phyloP scores from a whole-genome alignment of 2,888 invertebrate genomes.

The Macaria notata region DNA sequence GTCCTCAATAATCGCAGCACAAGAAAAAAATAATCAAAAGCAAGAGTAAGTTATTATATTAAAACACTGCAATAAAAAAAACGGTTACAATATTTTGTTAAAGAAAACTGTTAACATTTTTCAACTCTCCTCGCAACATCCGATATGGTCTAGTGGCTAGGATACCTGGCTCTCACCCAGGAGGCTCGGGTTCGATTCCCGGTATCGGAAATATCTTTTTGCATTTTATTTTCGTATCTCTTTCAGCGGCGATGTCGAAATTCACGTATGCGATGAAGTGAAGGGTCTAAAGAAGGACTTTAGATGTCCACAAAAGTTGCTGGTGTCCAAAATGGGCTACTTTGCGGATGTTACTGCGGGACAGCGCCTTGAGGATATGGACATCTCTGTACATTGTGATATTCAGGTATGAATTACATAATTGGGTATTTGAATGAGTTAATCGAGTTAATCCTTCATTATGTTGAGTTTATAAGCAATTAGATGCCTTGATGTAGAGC shows the following conservation, averaged over 20 bases:
- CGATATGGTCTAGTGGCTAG: constrained; percentile 86
- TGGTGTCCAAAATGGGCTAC: constrained; percentile 96
- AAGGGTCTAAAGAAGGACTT: constrained; percentile 95
- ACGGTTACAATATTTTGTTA: neutral
- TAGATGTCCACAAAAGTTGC: constrained; percentile 91
- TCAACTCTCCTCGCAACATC: constrained; percentile 34
- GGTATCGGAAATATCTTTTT: constrained; percentile 74
- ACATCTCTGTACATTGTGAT: constrained; percentile 98
- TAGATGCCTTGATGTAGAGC: too few relatives aligned
- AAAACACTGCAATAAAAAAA: neutral
- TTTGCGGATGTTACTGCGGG: constrained; percentile 94
- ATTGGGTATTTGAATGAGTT: too few relatives aligned
- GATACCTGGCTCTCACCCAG: constrained; percentile 88
- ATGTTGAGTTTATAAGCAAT: too few relatives aligned
- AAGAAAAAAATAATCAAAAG: constrained; percentile 66
- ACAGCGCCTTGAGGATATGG: constrained; percentile 93
- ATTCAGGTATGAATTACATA: constrained; percentile 84
- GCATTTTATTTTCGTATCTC: constrained; percentile 12
- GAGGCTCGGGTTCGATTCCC: constrained; percentile 84
- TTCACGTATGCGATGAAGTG: constrained; percentile 97
- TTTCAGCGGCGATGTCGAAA: constrained; percentile 90
- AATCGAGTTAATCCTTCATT: too few relatives aligned
- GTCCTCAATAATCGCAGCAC: constrained; percentile 65
- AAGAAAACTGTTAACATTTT: neutral
- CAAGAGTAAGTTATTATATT: constrained; percentile 67